These are phyloP conservation scores for Acinonyx jubatus DNA, from an alignment of 2,113 vertebrate genomes.

Conservation along the genomic window DNA sequence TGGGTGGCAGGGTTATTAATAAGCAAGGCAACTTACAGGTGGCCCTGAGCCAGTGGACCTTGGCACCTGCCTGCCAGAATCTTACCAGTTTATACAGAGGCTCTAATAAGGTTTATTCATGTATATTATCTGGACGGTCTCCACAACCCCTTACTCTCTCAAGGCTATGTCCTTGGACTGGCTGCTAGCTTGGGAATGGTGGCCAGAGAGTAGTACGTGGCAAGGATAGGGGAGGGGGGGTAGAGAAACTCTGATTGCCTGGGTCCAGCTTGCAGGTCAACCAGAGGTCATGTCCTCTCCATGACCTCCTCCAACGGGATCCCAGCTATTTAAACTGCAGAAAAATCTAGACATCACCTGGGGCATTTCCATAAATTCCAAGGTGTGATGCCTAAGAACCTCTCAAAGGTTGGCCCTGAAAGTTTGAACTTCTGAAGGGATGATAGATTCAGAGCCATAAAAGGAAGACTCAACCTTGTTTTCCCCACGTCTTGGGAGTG, in stretches of 20 bases:
- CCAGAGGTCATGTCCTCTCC: neutral
- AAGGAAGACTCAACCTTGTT: neutral
- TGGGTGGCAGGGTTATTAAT: neutral
- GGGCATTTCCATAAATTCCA: neutral
- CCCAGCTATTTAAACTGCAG: neutral
- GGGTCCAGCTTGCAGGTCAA: neutral
- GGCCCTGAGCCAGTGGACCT: neutral
- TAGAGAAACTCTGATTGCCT: neutral
- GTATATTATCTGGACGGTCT: neutral
- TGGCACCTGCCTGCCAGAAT: neutral
- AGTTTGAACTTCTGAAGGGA: neutral
- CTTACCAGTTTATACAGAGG: neutral
- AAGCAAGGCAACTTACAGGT: neutral
- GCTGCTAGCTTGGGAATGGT: neutral
- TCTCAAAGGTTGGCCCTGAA: neutral
- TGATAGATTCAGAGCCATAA: neutral
- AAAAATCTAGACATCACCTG: neutral
- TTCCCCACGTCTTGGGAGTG: neutral
- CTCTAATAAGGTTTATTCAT: neutral
- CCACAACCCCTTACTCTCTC: neutral
- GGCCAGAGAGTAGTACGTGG: accelerated
- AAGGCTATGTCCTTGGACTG: neutral
- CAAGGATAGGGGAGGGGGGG: neutral
- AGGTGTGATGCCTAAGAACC: neutral
- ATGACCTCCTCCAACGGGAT: neutral